Base-by-base conservation (phyloP, 1,140 invertebrate species). In the Drosophila baimaii region DNA sequence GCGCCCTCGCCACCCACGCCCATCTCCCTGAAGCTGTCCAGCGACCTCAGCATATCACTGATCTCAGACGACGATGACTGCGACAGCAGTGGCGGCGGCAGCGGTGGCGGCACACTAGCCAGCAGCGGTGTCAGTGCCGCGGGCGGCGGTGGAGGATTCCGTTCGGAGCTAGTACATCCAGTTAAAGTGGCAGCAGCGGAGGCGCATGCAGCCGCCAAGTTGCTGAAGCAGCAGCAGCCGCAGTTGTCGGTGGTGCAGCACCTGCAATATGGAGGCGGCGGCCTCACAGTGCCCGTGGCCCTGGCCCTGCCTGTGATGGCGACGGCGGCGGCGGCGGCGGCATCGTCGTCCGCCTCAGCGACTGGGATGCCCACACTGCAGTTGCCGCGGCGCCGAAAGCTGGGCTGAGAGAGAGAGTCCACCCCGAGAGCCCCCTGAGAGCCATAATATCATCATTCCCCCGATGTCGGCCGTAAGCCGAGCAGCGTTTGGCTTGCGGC, bases 11-110 rank as follows among this genome's bases (percentile, higher is more conserved):
- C 81, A 1, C 86, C 81, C 0, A 65, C 84, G 15, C 90, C 90
- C 25, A 88, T 91, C 35, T 91, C 90, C 15, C 59, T 91, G 2
- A 91, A 91, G 57, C 69, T 91, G 19, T 91, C 90, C 6, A 91
- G 90, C 58, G 90, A 91, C 62, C 77, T 91, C 37, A 91, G 90
- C 79, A 91, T 91, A 79, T 91, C 90, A 66, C 65, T 91, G 86
- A 91, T 91, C 86, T 91, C 90, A 75, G 90, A 91, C 57, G 90
- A 91, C 39, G 90, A 91, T 33, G 90, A 88, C n/a, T 86, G 88
- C 44, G 90, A 86, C 27, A 69, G 64, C 43, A 76, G 66, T 39
- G 74, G 55, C 33, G 47, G 47, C 5, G 27, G 27, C 27, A 5
- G 27, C 27, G 27, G 27, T 7, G 27, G 27, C 27, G 27, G 27